Evolutionary conservation across 2,888 invertebrate species (phyloP).

Genomic region (Dermolepida albohirtum): DNA sequence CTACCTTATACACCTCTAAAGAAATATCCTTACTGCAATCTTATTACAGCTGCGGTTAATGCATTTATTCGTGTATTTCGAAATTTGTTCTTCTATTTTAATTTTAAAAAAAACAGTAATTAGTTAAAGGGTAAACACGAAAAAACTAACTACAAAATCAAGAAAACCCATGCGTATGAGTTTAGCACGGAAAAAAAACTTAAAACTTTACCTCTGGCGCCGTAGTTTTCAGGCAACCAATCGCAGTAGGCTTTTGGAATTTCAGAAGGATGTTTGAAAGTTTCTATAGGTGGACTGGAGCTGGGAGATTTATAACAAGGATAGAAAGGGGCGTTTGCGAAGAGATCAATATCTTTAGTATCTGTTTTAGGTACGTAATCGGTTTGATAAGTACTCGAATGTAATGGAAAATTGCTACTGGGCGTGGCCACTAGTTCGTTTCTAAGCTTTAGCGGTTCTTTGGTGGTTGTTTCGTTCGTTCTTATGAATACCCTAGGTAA

Average conservation of each 20-base stretch:
- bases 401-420: slow-evolving; percentile 59
- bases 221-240: slow-evolving; percentile 59
- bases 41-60: slow-evolving; percentile 43
- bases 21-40: slow-evolving; percentile 63
- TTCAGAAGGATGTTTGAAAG: slow-evolving; percentile 48
- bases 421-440: slow-evolving; percentile 58
- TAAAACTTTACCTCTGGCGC: slow-evolving; percentile 60
- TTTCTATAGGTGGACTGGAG: slow-evolving; percentile 9
- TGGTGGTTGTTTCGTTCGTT: slow-evolving; percentile 53
- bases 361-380: slow-evolving; percentile 5
- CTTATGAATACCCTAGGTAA: slow-evolving; percentile 60
- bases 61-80: slow-evolving; percentile 39
- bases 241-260: slow-evolving; percentile 64
- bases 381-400: slow-evolving; percentile 51
- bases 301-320: slow-evolving; percentile 55
- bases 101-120: slow-evolving; percentile 36
- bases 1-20: slow-evolving; percentile 47
- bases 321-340: slow-evolving; percentile 61
- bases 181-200: slow-evolving; percentile 50
- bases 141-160: slow-evolving; percentile 57
- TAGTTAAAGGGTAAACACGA: slow-evolving; percentile 45
- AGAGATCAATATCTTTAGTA: slow-evolving; percentile 54
- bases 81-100: neutral
- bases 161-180: slow-evolving; percentile 61
- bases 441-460: slow-evolving; percentile 54